Evolutionary conservation across 1,140 invertebrate species (phyloP).

Genomic region (Mylabris phalerata): DNA sequence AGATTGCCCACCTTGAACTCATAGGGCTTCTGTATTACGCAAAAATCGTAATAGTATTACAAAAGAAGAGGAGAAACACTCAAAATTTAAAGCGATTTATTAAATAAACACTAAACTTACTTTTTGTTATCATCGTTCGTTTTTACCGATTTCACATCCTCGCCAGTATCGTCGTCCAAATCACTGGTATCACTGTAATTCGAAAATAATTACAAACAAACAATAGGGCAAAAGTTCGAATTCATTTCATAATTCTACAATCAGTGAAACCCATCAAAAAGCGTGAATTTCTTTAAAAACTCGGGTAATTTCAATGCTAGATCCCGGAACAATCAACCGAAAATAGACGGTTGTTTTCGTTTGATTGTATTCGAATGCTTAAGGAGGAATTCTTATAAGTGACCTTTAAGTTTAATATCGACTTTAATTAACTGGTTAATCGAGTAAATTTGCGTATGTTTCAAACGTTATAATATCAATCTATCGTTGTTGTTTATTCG

Average conservation of each 20-base stretch:
- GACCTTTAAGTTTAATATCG: slow-evolving; percentile 10
- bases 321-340: background rate
- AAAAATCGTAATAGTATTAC: slow-evolving; percentile 3
- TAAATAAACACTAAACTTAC: slow-evolving; percentile 44
- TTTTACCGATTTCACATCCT: slow-evolving; percentile 54
- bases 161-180: slow-evolving; percentile 51
- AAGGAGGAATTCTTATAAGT: slow-evolving; percentile 13
- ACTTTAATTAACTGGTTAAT: slow-evolving; percentile 15
- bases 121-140: slow-evolving; percentile 62
- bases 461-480: background rate
- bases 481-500: background rate
- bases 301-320: background rate
- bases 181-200: slow-evolving; percentile 49
- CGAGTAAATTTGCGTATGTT: background rate
- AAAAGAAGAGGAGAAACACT: background rate
- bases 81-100: background rate
- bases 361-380: no score
- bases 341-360: background rate
- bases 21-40: slow-evolving; percentile 27
- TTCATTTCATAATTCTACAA: background rate
- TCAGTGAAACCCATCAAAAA: no score
- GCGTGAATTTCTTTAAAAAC: no score
- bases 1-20: slow-evolving; percentile 28
- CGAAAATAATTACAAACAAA: background rate
- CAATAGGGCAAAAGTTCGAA: background rate